A percentile compares a stretch with the other conserved stretches of the same genome.
phyloP scores from a whole-genome alignment of 30 jellyfish, hydroid and myxozoan genomes.

The Cassiopea andromeda region DNA sequence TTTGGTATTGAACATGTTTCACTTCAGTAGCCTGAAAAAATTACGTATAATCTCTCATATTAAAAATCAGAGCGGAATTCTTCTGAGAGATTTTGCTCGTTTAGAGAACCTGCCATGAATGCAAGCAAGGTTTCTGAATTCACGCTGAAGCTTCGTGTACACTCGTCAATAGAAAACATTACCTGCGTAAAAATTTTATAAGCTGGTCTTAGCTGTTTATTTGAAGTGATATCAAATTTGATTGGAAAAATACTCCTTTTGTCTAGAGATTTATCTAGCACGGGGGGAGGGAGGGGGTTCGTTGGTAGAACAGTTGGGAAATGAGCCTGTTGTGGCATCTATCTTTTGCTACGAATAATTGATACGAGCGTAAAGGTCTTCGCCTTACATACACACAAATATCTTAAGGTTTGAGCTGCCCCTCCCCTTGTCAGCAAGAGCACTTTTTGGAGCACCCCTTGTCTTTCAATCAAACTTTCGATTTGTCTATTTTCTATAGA shows the following conservation, averaged over 20 bases:
- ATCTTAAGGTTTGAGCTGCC: no score
- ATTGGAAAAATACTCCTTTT: not conserved
- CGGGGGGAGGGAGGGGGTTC: not conserved
- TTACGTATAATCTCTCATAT: not conserved
- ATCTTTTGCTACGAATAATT: no score
- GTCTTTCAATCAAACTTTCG: no score
- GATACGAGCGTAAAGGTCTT: not conserved
- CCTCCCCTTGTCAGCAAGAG: no score
- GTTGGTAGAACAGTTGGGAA: not conserved
- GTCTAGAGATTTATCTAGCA: not conserved
- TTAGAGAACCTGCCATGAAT: not conserved
- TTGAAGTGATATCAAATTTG: not conserved
- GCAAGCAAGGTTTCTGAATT: not conserved
- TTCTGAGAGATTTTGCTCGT: not conserved
- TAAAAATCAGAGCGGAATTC: not conserved
- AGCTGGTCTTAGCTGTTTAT: not conserved
- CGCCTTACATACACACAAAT: no score
- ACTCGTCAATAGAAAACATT: not conserved
- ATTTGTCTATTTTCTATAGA: no score
- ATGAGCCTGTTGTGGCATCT: not conserved
- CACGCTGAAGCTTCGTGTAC: not conserved
- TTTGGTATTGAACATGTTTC: no score
- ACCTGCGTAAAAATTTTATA: not conserved
- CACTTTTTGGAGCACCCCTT: no score
- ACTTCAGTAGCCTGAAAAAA: not conserved